Evolutionary conservation across 2,797 vertebrate genomes (phyloP), one percentile per base, ranked within the genome.

Genomic region (Kryptopterus vitreolus): DNA sequence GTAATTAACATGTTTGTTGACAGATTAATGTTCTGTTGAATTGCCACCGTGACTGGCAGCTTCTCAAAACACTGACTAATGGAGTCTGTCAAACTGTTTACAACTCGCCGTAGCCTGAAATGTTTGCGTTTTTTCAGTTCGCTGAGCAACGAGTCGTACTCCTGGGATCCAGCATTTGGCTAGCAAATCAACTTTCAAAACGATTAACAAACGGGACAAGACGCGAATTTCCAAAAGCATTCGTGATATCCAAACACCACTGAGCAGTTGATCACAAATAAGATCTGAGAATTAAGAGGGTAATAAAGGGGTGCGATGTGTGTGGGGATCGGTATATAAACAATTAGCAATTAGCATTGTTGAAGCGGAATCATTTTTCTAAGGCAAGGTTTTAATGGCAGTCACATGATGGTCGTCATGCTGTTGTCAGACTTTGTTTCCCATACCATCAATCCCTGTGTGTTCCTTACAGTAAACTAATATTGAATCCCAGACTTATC

Each of bases 31-130:
- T 50, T 76, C 79, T 71, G 63, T 70, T 61, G 55, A 48, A 69
- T 75, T 24, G 48, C 69, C 66, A 77, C 68, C 43, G 50, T 68
- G 70, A 70, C 83, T 85, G 83, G 78, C 83, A 80, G 55, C 57
- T 74, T 80, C 68, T 82, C 74, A 85, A 80, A 63, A 59, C n/a
- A 2, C 58, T 85, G 81, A 78, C 74, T 78, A 80, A 77, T 69
- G 59, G 31, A 77, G 33, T 26, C 24, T 75, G 35, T 72, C 58
- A 57, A 79, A 76, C 35, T 57, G 73, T 55, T 72, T 81, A 31
- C 72, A 58, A 70, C 52, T 35, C 7, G 11, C 80, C 29, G 52
- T 65, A 71, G 22, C 18, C 31, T 73, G 73, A 55, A 63, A 77
- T 72, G 73, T 69, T 26, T 35, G 31, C 11, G 26, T 38, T 22